Evolutionary conservation across 2,888 invertebrate species (phyloP).

Genomic region (Caenorhabditis parvicauda): DNA sequence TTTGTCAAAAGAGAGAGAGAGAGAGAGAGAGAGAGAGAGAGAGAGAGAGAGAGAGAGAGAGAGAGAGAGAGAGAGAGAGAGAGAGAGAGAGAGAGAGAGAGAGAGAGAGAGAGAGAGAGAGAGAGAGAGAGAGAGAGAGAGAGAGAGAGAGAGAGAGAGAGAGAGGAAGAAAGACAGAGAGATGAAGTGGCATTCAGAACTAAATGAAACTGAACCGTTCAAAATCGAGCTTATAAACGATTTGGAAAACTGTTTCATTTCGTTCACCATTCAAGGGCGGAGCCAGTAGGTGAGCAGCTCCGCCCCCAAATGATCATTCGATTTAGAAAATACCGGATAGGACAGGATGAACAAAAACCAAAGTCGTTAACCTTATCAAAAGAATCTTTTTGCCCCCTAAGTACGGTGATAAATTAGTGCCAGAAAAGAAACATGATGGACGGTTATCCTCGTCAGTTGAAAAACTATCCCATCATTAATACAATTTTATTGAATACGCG

Average conservation of each 20-base stretch:
- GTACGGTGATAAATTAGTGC: too few species aligned
- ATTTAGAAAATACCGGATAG: not conserved
- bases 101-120: slow-evolving; percentile 7
- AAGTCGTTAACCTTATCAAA: too few species aligned
- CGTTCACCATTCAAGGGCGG: too few species aligned
- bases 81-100: slow-evolving; percentile 7
- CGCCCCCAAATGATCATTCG: not conserved
- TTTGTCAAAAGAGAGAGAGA: too few species aligned
- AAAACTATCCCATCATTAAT: too few species aligned
- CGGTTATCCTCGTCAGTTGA: too few species aligned
- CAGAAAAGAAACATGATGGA: too few species aligned
- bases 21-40: not conserved
- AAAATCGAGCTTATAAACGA: too few species aligned
- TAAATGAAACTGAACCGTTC: slow-evolving; percentile 2
- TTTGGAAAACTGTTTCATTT: too few species aligned
- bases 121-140: slow-evolving; percentile 13
- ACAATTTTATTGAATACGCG: too few species aligned
- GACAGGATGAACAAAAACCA: not conserved
- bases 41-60: not conserved
- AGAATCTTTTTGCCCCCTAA: too few species aligned
- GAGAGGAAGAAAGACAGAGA: not conserved
- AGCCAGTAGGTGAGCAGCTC: too few species aligned
- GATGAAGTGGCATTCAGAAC: not conserved
- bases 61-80: slow-evolving; percentile 8
- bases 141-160: not conserved